Percentiles rank a stretch among this genome's conserved stretches.
Conservation (phyloP, 2,888 invertebrate genomes). For the Sesamia inferens region DNA sequence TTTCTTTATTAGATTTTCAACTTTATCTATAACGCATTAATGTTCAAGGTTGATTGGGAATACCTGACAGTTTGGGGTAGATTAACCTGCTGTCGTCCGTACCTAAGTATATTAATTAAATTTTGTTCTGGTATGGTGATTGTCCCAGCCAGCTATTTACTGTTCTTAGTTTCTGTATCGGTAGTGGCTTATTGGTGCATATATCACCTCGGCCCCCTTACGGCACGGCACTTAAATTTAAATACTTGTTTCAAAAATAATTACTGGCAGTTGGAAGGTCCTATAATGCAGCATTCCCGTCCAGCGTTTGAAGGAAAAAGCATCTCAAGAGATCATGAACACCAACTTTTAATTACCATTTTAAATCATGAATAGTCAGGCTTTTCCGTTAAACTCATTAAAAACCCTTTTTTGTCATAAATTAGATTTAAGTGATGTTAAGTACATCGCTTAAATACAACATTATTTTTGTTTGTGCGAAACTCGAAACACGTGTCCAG, state of each 20-base stretch:
- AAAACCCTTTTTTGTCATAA: background rate
- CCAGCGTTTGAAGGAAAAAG: constrained; percentile 11
- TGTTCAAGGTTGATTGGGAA: no score
- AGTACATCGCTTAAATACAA: no score
- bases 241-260: background rate
- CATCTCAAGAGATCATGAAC: constrained; percentile 10
- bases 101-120: background rate
- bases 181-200: no score
- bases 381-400: background rate
- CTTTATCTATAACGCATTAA: no score
- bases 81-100: no score
- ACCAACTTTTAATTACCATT: constrained; percentile 25
- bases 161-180: background rate
- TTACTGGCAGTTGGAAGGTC: background rate
- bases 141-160: no score
- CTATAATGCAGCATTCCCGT: background rate
- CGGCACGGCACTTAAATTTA: background rate
- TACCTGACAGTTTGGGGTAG: no score
- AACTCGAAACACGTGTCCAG: no score
- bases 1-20: no score
- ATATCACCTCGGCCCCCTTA: background rate
- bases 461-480: no score
- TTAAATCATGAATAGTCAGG: background rate
- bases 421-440: no score
- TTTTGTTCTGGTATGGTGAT: background rate